These are phyloP conservation scores for Aurelia sp. DNA, from an alignment of 30 jellyfish, hydroid and myxozoan species.

Conservation along the genomic window DNA sequence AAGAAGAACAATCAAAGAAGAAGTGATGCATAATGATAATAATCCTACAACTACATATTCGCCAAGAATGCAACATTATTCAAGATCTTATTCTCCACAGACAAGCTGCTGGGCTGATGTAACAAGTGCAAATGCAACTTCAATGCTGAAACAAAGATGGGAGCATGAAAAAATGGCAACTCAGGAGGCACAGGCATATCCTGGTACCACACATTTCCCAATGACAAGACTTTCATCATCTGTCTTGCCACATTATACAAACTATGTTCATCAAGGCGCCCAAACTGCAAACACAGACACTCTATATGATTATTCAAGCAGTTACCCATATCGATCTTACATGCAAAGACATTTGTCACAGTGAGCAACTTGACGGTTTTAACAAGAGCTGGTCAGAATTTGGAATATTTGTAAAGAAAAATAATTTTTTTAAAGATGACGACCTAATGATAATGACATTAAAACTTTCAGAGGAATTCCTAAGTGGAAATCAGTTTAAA, in stretches of 20 bases:
- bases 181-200: not conserved
- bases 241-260: conserved; percentile 43
- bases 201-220: conserved; percentile 27
- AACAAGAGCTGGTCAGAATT: too few species aligned
- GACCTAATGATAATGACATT: too few species aligned
- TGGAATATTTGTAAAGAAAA: too few species aligned
- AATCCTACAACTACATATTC: conserved; percentile 9
- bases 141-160: conserved; percentile 29
- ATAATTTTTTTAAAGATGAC: too few species aligned
- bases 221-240: conserved; percentile 36
- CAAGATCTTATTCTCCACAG: conserved; percentile 15
- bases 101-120: conserved; percentile 9
- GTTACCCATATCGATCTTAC: conserved; percentile 42
- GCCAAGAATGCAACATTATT: conserved; percentile 23
- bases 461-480: too few species aligned
- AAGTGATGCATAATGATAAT: not conserved
- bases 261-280: conserved; percentile 14
- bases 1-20: not conserved
- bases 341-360: conserved; percentile 38
- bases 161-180: conserved; percentile 5
- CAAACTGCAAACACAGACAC: conserved; percentile 9
- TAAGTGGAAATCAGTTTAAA: too few species aligned
- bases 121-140: not conserved
- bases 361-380: not conserved
- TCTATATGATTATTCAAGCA: conserved; percentile 11